Evolutionary conservation across 2,797 vertebrate species (phyloP), one percentile per base, ranked within the genome.

Genomic region (Emydoidea blandingii): DNA sequence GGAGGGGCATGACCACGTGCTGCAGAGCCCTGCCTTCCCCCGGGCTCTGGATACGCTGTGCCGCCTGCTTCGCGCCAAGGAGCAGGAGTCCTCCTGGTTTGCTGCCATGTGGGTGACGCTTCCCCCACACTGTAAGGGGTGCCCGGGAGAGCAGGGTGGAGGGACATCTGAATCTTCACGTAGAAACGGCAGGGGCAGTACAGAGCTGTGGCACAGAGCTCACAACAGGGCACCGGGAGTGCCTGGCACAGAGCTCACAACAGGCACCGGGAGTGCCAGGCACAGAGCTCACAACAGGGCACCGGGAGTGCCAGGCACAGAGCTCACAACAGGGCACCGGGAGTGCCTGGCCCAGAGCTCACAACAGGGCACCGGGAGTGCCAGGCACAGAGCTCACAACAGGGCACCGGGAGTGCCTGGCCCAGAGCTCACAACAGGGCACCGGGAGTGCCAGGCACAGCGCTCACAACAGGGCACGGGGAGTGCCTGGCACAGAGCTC

Each of bases 1-100:
- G 62, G 94, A 94, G 9, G 97, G 97, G 41, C 97, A 97, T 62
- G 83, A 94, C 62, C 94, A 97, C 31, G 72, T 97, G 62, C 93
- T 97, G 87, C 89, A 85, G 47, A 97, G 94, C 76, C 65, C 90
- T 5, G 86, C 87, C 82, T 93, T 96, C 86, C 92, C 97, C n/a
- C 44, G 25, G 56, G 90, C 97, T 65, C 76, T 98, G 65, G 96
- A 97, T 27, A 87, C 94, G 10, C 95, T 98, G 62, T 81, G 94
- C 37, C 50, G 65, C 49, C 93, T 96, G 44, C 85, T 98, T 74
- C 91, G 93, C 82, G 96, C 96, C 52, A 72, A 91, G 29, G 97
- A 98, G 31, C 93, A 95, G 53, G 97, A 98, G 87, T 93, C 94
- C 44, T 89, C 95, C 86, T 98, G 97, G 97, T 98, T 98, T 83